Base-by-base conservation (phyloP, 1,140 invertebrate species). In the Glossosoma conforme region DNA sequence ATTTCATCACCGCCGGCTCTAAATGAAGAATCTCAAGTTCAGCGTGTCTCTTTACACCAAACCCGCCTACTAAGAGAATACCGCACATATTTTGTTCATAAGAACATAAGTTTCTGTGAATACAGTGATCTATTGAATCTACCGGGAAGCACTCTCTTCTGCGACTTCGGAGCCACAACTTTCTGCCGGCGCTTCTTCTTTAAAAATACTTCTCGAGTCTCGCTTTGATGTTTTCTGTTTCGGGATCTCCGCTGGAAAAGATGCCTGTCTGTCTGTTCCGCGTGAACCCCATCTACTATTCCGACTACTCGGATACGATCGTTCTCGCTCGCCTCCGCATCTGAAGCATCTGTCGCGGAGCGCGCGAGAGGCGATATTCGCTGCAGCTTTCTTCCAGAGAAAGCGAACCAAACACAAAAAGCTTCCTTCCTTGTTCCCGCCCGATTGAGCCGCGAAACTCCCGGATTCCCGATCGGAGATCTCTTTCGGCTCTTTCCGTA, bases 241-340 rank as follows among this genome's bases (percentile, higher is more conserved):
- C 47, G 46, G 62, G 50, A 62, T 62, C 64, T 22, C 33, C 68
- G 18, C 38, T 67, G 36, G 68, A 73, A 68, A 77, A 72, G 70
- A 79, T 79, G 76, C 71, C 64, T 61, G 70, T 77, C 63, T 67
- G 63, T 57, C 62, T 76, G 37, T 79, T 71, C 61, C 71, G 77
- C 57, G 68, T 77, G 44, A 77, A 80, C 64, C 78, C 77, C 49
- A 80, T 81, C 58, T 81, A 81, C 62, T 80, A 81, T 66, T 81
- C 77, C 33, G 78, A 79, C 61, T 80, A 80, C 56, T 78, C 77
- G 52, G 77, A 80, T 77, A 79, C 78, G 69, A 74, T 70, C 28
- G 42, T 44, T 8, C 42, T 44, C 41, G 25, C 41, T 48, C 33
- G 47, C 53, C 53, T 49, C 50, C 56, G 46, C 50, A 56, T 56